These are phyloP conservation scores for Drosophila mimica DNA, from an alignment of 2,888 invertebrate species.

Conservation along the genomic window DNA sequence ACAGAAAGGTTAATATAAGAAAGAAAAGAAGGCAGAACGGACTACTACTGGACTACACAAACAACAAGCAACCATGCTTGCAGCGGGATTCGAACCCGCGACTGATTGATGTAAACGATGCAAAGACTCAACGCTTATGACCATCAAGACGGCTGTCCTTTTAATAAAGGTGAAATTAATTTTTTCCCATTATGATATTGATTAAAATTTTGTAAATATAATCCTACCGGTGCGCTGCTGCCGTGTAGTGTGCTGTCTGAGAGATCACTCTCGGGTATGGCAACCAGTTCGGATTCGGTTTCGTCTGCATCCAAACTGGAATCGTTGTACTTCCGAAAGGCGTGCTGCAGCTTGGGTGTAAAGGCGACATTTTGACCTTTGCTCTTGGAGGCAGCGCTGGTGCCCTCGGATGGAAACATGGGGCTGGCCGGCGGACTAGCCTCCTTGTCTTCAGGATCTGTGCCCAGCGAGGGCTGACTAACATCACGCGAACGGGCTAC, in stretches of 20 bases:
- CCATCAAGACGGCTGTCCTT: too few species aligned
- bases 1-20: too few species aligned
- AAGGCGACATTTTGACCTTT: slow-evolving; percentile 86
- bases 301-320: slow-evolving; percentile 91
- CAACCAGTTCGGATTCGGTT: slow-evolving; percentile 94
- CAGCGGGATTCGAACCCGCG: too few species aligned
- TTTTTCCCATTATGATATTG: background rate
- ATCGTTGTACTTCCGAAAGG: slow-evolving; percentile 86
- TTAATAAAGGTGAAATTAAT: background rate
- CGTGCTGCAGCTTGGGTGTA: slow-evolving; percentile 88
- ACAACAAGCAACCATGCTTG: too few species aligned
- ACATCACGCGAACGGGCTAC: slow-evolving; percentile 87
- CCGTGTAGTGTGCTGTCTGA: slow-evolving; percentile 94
- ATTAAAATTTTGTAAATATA: background rate
- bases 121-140: too few species aligned
- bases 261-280: slow-evolving; percentile 95
- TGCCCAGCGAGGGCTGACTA: slow-evolving; percentile 91
- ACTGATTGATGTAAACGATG: too few species aligned
- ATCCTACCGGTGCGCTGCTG: slow-evolving; percentile 88
- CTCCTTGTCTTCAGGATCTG: slow-evolving; percentile 87
- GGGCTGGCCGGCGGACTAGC: slow-evolving; percentile 88
- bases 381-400: slow-evolving; percentile 84
- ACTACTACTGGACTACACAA: too few species aligned
- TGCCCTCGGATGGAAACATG: slow-evolving; percentile 87
- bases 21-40: too few species aligned